A percentile compares a stretch with the other conserved stretches of the same genome.
Evolutionary conservation across 2,113 vertebrate genomes (phyloP).

Genomic region (Python bivittatus): DNA sequence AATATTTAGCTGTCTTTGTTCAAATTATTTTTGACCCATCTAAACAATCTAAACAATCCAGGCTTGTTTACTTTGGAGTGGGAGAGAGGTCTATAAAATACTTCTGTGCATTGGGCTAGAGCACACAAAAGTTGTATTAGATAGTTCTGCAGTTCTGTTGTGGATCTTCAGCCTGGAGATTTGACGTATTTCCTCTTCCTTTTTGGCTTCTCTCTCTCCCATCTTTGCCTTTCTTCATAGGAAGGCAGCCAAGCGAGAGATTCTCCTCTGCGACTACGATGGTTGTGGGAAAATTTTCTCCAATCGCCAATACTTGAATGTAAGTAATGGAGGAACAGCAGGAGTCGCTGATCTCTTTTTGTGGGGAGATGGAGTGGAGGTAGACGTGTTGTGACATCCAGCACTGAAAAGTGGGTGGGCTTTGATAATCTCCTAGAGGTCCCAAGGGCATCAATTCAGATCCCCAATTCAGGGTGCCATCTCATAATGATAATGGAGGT

Average conservation of each 20-base stretch:
- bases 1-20: background rate
- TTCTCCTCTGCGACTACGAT: slow-evolving; percentile 80
- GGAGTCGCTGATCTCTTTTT: background rate
- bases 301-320: slow-evolving; percentile 83
- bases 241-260: slow-evolving; percentile 76
- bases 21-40: background rate
- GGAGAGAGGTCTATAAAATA: background rate
- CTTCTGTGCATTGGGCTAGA: background rate
- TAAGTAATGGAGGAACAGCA: slow-evolving; percentile 50
- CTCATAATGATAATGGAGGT: no score
- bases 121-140: background rate
- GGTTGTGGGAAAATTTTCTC: slow-evolving; percentile 85
- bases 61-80: background rate
- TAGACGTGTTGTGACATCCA: no score
- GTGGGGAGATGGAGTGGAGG: no score
- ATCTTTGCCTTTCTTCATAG: slow-evolving; percentile 44
- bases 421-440: no score
- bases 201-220: background rate
- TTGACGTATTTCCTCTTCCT: background rate
- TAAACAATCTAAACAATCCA: background rate
- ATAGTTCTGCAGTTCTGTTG: background rate
- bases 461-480: no score
- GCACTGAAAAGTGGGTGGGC: no score
- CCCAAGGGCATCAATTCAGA: no score
- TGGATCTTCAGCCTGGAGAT: background rate